These are phyloP conservation scores for Standfussiana lucernea DNA, from an alignment of 2,888 invertebrate species.

Conservation along the genomic window DNA sequence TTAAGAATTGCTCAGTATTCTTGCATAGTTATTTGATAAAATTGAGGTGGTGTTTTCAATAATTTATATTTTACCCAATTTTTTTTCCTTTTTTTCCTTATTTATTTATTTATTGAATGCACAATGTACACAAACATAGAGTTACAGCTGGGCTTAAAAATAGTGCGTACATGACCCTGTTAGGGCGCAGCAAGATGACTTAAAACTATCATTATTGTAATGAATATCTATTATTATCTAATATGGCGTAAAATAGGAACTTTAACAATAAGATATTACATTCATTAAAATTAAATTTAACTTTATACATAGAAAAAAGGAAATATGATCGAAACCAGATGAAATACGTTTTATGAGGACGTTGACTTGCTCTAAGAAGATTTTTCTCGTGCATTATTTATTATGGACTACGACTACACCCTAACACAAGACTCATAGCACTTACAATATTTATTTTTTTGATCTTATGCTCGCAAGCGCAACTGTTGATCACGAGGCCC, in stretches of 20 bases:
- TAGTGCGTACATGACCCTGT: too few relatives aligned
- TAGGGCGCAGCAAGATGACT: too few relatives aligned
- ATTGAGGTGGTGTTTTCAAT: background rate
- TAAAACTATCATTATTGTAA: too few relatives aligned
- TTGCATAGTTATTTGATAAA: conserved; percentile 13
- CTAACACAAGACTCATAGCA: background rate
- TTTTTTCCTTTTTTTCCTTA: too few relatives aligned
- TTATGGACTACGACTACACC: background rate
- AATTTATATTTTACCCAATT: conserved; percentile 3
- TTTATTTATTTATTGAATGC: too few relatives aligned
- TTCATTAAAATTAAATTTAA: too few relatives aligned
- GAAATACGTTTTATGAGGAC: background rate
- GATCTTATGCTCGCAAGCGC: background rate
- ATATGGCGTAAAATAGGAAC: too few relatives aligned
- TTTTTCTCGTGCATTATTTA: background rate
- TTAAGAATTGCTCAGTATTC: conserved; percentile 14
- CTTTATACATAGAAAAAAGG: too few relatives aligned
- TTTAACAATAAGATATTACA: too few relatives aligned
- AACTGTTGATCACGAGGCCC: background rate
- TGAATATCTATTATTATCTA: too few relatives aligned
- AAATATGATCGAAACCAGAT: background rate
- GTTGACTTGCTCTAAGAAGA: background rate
- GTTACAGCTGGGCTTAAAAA: too few relatives aligned
- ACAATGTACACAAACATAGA: too few relatives aligned
- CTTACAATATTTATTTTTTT: background rate